Conservation (phyloP, 2,888 invertebrate genomes). For the Napeogenes sylphis region DNA sequence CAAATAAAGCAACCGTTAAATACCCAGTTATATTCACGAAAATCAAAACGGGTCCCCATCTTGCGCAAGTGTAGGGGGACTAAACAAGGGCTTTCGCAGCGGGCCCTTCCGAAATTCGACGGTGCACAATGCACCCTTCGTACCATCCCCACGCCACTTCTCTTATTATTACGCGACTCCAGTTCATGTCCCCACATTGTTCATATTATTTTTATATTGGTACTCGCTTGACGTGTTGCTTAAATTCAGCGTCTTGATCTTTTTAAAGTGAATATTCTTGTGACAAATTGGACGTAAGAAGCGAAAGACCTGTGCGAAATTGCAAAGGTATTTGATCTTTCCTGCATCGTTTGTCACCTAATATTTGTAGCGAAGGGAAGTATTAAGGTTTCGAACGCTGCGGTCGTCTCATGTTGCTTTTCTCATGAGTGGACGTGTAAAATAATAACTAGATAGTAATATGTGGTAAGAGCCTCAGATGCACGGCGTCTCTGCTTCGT, state of each 20-base stretch:
- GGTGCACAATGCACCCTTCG: constrained; percentile 78
- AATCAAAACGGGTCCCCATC: constrained; percentile 76
- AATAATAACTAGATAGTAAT: constrained; percentile 75
- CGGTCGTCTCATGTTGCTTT: constrained; percentile 77
- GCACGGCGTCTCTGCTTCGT: constrained; percentile 51
- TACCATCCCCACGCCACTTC: constrained; percentile 75
- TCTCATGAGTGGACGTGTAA: constrained; percentile 78
- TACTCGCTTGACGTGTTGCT: constrained; percentile 66
- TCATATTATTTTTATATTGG: constrained; percentile 69
- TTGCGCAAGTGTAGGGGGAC: constrained; percentile 75
- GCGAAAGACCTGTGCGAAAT: constrained; percentile 49
- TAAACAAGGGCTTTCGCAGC: constrained; percentile 68
- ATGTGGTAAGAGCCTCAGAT: constrained; percentile 63
- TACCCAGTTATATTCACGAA: constrained; percentile 63
- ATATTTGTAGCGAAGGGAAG: constrained; percentile 77
- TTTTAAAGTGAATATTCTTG: not conserved
- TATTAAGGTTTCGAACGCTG: constrained; percentile 77
- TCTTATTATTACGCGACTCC: constrained; percentile 75
- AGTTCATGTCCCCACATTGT: constrained; percentile 75
- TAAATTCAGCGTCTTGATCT: constrained; percentile 30
- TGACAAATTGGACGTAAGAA: constrained; percentile 11
- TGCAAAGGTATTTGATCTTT: constrained; percentile 56
- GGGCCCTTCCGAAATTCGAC: constrained; percentile 76
- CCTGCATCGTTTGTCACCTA: constrained; percentile 68
- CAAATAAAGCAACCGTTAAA: constrained; percentile 56